Evolutionary conservation across 2,797 vertebrate genomes (phyloP), one percentile per base, ranked within the genome.

Genomic region (Petrocephalus sullivani): DNA sequence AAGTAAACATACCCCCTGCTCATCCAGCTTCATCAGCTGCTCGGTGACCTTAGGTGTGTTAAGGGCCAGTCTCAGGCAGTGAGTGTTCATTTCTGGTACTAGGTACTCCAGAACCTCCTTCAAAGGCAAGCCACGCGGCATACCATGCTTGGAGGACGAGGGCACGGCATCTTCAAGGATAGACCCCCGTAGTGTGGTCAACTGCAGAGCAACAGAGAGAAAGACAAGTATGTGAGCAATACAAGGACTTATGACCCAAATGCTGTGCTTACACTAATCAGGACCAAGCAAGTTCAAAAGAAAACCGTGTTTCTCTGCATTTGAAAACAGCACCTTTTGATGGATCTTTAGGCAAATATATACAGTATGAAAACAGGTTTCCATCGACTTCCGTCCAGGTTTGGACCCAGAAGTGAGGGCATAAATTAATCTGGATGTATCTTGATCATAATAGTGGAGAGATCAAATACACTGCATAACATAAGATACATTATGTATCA

Each of bases 11-110:
- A 99, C 98, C 96, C 98, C 98, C 94, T 99, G 98, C 88, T 99
- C 98, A 82, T 99, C 98, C 91, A 99, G 95, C 89, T 99, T 99
- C 97, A 99, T 98, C 91, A 99, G 97, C 89, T 99, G 98, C 87
- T 99, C 98, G 0, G 98, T 99, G 93, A 99, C 98, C 92, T 99
- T 99, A 0, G 98, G 98, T 0, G 98, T 99, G 94, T 99, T 99
- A 92, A 99, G 98, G 51, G 98, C 98, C 92, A 99, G 93, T 1
- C 98, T 95, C 41, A 99, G 94, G 92, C 98, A 99, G 93, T 99
- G 98, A 23, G 96, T 96, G 1, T 97, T 99, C 89, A 99, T 96
- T 93, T 99, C 98, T 0, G 98, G 98, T 87, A 99, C 95, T 10
- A 99, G 96, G 21, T 98, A 97, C 88, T 99, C 98, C 89, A 99